Evolutionary conservation across 1,140 invertebrate species (phyloP).

Genomic region (Colletes latitarsis): DNA sequence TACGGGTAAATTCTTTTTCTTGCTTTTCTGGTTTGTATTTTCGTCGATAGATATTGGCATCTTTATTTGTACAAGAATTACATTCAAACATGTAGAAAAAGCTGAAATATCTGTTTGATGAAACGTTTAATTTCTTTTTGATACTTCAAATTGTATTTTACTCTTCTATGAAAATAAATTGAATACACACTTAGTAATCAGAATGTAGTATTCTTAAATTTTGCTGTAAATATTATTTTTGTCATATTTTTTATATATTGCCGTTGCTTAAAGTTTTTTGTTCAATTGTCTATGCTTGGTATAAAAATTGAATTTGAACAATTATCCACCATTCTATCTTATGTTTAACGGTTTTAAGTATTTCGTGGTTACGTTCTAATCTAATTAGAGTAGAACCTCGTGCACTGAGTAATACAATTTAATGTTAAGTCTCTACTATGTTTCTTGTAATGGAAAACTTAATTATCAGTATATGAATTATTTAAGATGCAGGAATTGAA

Average conservation of each 20-base stretch:
- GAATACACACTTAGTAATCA: no score
- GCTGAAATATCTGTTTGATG: not conserved
- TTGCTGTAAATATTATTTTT: no score
- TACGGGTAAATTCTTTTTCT: no score
- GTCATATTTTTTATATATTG: not conserved
- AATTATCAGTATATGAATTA: slow-evolving; percentile 20
- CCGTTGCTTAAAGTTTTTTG: not conserved
- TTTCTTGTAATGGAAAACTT: slow-evolving; percentile 21
- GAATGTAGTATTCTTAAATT: not conserved
- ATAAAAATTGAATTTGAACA: not conserved
- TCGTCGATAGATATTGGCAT: not conserved
- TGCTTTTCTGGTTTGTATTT: no score
- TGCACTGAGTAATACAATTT: slow-evolving; percentile 3
- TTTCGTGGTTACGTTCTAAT: not conserved
- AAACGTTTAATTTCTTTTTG: not conserved
- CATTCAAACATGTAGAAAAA: not conserved
- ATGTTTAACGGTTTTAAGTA: not conserved
- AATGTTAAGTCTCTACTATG: not conserved
- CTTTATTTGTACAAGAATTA: not conserved
- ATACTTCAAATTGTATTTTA: not conserved
- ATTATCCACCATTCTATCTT: not conserved
- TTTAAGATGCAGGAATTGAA: not conserved
- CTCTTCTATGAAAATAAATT: no score
- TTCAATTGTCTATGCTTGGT: not conserved
- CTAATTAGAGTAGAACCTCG: not conserved